Percentiles rank a stretch among this genome's conserved stretches.
phyloP scores from a whole-genome alignment of 2,888 invertebrate genomes.

The Callyntrura sp. region DNA sequence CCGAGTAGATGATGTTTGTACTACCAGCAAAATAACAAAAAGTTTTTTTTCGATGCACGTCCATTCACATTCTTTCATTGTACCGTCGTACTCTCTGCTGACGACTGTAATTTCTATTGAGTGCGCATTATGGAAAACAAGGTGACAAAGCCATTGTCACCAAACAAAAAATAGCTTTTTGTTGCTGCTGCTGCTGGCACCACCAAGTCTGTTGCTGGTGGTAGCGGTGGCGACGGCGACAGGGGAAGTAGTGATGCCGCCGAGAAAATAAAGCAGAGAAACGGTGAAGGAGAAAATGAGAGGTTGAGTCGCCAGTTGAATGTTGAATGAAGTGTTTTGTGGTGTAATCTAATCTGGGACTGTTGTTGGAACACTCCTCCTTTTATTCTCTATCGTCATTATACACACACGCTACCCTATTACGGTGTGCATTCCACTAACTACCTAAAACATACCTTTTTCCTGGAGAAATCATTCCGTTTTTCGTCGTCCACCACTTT shows the following conservation, averaged over 20 bases:
- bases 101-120: constrained; percentile 16
- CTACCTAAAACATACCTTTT: not conserved
- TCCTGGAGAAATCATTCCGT: too few species aligned
- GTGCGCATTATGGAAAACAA: constrained; percentile 30
- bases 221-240: too few species aligned
- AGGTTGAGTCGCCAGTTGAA: constrained; percentile 56
- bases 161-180: constrained; percentile 28
- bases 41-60: not conserved
- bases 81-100: not conserved
- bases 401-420: constrained; percentile 10
- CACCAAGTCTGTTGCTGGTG: not conserved
- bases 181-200: not conserved
- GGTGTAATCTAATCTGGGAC: constrained; percentile 57
- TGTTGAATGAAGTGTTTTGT: constrained; percentile 59
- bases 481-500: too few species aligned
- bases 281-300: constrained; percentile 39
- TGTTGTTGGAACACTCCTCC: constrained; percentile 48
- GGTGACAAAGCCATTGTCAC: constrained; percentile 54
- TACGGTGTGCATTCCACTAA: not conserved
- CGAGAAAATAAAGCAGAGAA: not conserved
- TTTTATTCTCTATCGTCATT: constrained; percentile 40
- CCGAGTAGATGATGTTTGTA: not conserved
- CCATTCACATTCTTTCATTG: constrained; percentile 14
- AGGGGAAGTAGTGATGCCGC: not conserved
- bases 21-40: not conserved